Evolutionary conservation across 2,113 vertebrate species (phyloP).

Genomic region (Plestiodon gilberti): DNA sequence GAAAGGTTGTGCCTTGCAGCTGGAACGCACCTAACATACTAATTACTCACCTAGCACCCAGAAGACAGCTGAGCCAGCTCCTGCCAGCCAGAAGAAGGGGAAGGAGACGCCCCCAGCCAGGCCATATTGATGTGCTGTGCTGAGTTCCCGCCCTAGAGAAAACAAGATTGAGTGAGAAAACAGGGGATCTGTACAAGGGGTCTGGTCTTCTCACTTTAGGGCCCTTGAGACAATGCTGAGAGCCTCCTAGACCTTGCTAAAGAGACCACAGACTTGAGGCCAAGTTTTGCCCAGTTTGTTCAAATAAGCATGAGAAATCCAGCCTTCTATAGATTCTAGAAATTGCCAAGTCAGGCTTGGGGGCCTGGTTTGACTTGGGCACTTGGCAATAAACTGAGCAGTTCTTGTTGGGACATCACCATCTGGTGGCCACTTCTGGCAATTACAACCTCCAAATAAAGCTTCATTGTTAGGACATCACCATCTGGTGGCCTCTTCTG

Average conservation of each 20-base stretch:
- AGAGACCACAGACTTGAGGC: background rate
- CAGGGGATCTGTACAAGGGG: background rate
- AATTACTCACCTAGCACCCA: constrained; percentile 87
- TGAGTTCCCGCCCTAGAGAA: constrained; percentile 84
- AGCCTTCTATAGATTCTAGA: too few species aligned
- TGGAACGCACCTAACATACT: too few species aligned
- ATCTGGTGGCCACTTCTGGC: background rate
- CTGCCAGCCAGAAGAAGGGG: constrained; percentile 93
- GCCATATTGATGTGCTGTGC: constrained; percentile 84
- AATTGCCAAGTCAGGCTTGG: background rate
- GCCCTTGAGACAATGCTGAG: background rate
- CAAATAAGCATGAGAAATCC: background rate
- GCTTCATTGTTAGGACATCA: background rate
- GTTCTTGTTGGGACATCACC: background rate
- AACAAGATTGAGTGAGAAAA: constrained; percentile 41
- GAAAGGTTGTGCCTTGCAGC: background rate
- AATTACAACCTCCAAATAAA: background rate
- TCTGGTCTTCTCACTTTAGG: background rate
- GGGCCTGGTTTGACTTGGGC: too few species aligned
- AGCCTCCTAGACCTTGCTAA: too few species aligned
- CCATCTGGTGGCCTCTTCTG: background rate
- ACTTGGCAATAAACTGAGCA: background rate
- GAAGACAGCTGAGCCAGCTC: constrained; percentile 89
- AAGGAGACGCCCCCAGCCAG: constrained; percentile 86
- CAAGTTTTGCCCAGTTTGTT: background rate